These are phyloP conservation scores for Xestia c-nigrum DNA, from an alignment of 2,888 invertebrate genomes.

Conservation along the genomic window DNA sequence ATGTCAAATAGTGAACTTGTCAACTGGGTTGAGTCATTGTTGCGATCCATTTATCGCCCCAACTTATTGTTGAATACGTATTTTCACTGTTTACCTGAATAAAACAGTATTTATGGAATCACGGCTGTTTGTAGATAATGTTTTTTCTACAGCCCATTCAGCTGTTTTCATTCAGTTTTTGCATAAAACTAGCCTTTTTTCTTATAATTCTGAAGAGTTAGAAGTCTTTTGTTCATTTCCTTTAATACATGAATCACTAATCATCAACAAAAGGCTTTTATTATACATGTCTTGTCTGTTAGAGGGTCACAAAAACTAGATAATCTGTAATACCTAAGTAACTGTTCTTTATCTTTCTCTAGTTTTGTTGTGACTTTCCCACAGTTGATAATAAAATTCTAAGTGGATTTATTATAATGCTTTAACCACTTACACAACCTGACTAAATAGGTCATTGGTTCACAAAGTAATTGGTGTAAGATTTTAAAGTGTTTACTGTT, in stretches of 20 bases:
- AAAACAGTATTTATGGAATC: conserved; percentile 57
- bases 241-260: conserved; percentile 53
- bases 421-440: conserved; percentile 34
- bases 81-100: conserved; percentile 76
- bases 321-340: conserved; percentile 20
- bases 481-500: conserved; percentile 4
- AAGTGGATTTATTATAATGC: conserved; percentile 30
- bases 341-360: conserved; percentile 26
- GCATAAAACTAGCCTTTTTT: conserved; percentile 30
- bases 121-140: conserved; percentile 35
- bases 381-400: conserved; percentile 15
- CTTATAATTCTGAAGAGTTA: conserved; percentile 28
- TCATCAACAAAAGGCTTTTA: conserved; percentile 53
- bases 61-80: conserved; percentile 75
- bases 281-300: conserved; percentile 13
- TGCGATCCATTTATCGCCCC: conserved; percentile 79
- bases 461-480: conserved; percentile 22
- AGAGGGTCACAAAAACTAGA: conserved; percentile 6
- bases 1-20: conserved; percentile 90
- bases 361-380: conserved; percentile 13
- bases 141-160: conserved; percentile 48
- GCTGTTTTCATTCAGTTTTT: conserved; percentile 64
- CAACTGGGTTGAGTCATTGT: conserved; percentile 90
- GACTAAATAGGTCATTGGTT: conserved; percentile 44
- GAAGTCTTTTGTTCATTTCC: conserved; percentile 62